Evolutionary conservation across 2,888 invertebrate species (phyloP).

Genomic region (Parelbella ahira): DNA sequence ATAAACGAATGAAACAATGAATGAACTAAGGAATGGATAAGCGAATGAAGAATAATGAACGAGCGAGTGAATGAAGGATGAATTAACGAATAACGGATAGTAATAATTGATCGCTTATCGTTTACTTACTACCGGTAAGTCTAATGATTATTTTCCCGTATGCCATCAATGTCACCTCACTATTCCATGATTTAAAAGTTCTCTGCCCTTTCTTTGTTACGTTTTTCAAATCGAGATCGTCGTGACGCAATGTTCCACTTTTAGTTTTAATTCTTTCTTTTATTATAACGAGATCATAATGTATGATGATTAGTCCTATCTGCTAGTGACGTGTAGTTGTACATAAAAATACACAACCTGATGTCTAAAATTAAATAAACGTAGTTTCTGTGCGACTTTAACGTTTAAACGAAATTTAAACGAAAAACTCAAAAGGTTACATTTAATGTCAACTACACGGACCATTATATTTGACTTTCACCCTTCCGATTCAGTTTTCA

Average conservation of each 20-base stretch:
- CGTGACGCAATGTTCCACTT: conserved; percentile 34
- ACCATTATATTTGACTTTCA: too few relatives aligned
- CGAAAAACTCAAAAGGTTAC: too few relatives aligned
- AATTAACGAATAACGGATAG: too few relatives aligned
- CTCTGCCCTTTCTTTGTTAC: conserved; percentile 78
- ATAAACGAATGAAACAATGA: too few relatives aligned
- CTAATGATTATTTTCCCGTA: conserved; percentile 37
- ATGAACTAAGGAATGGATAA: too few relatives aligned
- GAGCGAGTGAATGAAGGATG: too few relatives aligned
- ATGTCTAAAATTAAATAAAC: not conserved
- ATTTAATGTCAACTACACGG: too few relatives aligned
- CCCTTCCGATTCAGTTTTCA: too few relatives aligned
- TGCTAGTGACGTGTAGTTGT: conserved; percentile 7
- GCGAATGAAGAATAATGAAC: too few relatives aligned
- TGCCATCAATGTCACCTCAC: conserved; percentile 66
- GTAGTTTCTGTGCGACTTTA: too few relatives aligned
- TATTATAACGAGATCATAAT: conserved; percentile 22
- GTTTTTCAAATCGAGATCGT: conserved; percentile 43
- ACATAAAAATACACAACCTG: not conserved
- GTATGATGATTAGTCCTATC: conserved; percentile 20
- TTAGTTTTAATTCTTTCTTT: conserved; percentile 24
- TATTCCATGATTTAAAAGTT: conserved; percentile 73
- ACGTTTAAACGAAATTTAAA: too few relatives aligned
- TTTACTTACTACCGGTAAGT: conserved; percentile 6
- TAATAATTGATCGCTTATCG: too few relatives aligned